Evolutionary conservation across 2,113 vertebrate species (phyloP).

Genomic region (Athene cunicularia): DNA sequence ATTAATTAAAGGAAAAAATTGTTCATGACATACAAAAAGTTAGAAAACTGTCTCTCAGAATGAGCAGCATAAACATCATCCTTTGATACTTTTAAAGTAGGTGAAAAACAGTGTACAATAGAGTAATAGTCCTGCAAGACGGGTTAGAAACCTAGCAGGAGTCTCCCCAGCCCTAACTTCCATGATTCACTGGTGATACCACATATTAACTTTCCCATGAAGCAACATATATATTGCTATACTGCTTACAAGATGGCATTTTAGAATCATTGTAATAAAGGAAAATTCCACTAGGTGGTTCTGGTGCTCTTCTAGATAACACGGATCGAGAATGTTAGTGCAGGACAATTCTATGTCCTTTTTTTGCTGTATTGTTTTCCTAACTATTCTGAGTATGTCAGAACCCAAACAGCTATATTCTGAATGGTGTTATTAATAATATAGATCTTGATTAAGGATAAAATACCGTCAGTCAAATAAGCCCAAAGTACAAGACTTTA

Average conservation of each 20-base stretch:
- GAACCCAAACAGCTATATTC: neutral
- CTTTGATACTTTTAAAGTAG: neutral
- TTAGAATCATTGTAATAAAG: constrained; percentile 53
- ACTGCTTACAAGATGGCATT: neutral
- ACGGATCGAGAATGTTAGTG: neutral
- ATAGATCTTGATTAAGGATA: neutral
- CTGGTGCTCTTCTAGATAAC: constrained; percentile 68
- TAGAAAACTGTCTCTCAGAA: neutral
- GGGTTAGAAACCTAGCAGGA: neutral
- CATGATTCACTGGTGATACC: neutral
- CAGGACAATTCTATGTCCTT: neutral
- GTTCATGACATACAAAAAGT: neutral
- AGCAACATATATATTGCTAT: neutral
- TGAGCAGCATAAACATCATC: neutral
- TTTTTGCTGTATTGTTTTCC: neutral
- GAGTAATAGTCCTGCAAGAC: neutral
- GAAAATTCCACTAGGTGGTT: constrained; percentile 77
- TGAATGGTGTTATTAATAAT: neutral
- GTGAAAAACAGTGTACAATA: neutral
- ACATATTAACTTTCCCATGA: neutral
- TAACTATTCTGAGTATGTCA: neutral
- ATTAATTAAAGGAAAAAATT: neutral
- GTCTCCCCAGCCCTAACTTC: neutral
- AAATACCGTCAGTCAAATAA: neutral
- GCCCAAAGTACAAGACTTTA: neutral